phyloP scores from a whole-genome alignment of 1,140 invertebrate genomes.

The Epicauta chinensis region DNA sequence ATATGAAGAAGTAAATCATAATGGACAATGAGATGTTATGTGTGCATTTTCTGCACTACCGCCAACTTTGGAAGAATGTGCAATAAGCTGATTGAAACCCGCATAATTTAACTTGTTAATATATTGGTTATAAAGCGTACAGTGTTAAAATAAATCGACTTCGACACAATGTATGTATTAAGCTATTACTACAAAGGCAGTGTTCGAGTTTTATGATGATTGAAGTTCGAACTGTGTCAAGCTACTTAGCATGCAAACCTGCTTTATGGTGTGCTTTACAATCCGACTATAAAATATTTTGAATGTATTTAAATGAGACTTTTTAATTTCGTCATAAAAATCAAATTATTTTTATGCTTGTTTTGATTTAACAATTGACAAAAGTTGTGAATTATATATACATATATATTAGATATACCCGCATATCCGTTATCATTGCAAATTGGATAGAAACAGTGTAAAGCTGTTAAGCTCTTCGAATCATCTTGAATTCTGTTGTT shows the following conservation, averaged over 20 bases:
- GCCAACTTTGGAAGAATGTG: slow-evolving; percentile 14
- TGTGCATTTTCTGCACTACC: slow-evolving; percentile 9
- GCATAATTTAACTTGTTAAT: slow-evolving; percentile 15
- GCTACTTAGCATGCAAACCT: slow-evolving; percentile 37
- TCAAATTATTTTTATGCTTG: slow-evolving; percentile 36
- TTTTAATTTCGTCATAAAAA: slow-evolving; percentile 40
- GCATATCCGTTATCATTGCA: slow-evolving; percentile 18
- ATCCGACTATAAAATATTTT: slow-evolving; percentile 37
- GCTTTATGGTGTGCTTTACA: slow-evolving; percentile 36
- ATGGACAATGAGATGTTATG: no score
- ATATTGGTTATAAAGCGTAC: slow-evolving; percentile 19
- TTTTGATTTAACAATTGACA: slow-evolving; percentile 20
- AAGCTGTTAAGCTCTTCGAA: slow-evolving; percentile 14
- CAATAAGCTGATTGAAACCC: slow-evolving; percentile 16
- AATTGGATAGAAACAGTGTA: slow-evolving; percentile 17
- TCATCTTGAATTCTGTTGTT: slow-evolving; percentile 6
- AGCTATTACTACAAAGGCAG: slow-evolving; percentile 33
- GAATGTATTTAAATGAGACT: slow-evolving; percentile 40
- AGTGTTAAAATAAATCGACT: slow-evolving; percentile 26
- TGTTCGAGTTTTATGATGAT: slow-evolving; percentile 36
- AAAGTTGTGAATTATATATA: slow-evolving; percentile 1
- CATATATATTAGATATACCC: slow-evolving; percentile 14
- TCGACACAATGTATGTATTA: slow-evolving; percentile 36
- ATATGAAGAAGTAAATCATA: no score
- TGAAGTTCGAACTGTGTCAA: slow-evolving; percentile 37